A percentile compares a stretch with the other conserved stretches of the same genome.
Evolutionary conservation across 2,888 invertebrate genomes (phyloP).

Genomic region (Diarsia brunnea): DNA sequence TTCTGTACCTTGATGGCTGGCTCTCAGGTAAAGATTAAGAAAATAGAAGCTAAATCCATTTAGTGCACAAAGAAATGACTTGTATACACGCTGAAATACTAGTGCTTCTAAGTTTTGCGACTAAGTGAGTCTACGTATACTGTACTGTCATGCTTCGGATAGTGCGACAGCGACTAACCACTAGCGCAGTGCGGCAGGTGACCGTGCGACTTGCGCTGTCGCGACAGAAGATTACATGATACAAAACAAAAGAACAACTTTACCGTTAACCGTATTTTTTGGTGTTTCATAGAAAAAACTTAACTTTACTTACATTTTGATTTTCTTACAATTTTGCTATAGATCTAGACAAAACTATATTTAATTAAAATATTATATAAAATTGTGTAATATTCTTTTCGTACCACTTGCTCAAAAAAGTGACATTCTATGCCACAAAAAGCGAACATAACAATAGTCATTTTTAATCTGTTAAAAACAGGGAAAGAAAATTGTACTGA

Average conservation of each 20-base stretch:
- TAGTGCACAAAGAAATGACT: not conserved
- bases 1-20: not conserved
- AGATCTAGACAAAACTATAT: conserved; percentile 52
- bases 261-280: conserved; percentile 47
- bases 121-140: conserved; percentile 43
- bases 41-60: not conserved
- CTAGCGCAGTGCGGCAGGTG: conserved; percentile 72
- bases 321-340: conserved; percentile 39
- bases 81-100: conserved; percentile 53
- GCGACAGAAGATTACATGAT: conserved; percentile 74
- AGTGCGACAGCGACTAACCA: conserved; percentile 57
- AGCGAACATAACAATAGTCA: no score
- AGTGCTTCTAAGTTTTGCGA: conserved; percentile 1
- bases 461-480: no score
- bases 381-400: conserved; percentile 20
- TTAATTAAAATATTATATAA: conserved; percentile 39
- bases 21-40: not conserved
- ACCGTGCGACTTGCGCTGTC: conserved; percentile 72
- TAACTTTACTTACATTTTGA: conserved; percentile 51
- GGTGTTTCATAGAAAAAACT: conserved; percentile 62
- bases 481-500: no score
- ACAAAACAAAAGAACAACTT: conserved; percentile 78
- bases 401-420: no score
- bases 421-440: no score
- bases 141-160: conserved; percentile 39